Base-by-base conservation (phyloP, 2,888 invertebrate genomes). In the Petrophora chlorosata region DNA sequence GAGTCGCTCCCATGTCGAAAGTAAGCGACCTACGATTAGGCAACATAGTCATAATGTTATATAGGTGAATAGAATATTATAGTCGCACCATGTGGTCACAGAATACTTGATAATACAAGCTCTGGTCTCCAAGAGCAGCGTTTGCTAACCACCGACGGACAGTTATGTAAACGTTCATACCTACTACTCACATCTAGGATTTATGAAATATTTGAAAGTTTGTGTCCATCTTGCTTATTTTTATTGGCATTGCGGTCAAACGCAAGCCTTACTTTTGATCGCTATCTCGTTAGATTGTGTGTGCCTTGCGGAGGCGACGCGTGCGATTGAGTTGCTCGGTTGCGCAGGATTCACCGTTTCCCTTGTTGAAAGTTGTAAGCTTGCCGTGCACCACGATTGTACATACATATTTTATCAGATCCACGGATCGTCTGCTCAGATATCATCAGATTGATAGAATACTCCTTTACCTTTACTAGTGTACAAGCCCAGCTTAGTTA, bases 21-120 rank as follows among this genome's bases (percentile, higher is more conserved):
- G 82, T 75, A 74, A 73, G 71, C 80, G 82, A 85, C 82, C 83
- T 81, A 82, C 69, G 82, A 78, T 86, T 82, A 76, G 67, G 82
- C 79, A 87, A 87, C 67, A n/a, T n/a, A 54, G 22, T 22, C 22
- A 5, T 68, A 62, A 63, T 68, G 70, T 79, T 77, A 82, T 79
- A 76, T 80, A 74, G 76, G 77, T 79, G 75, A 70, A 68, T 69
- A n/a, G n/a, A n/a, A n/a, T n/a, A n/a, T n/a, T n/a, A 16, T 44
- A 35, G 14, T 10, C 17, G 12, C 38, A 8, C 30, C 12, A 38
- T 38, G n/a, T n/a, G n/a, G n/a, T n/a, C n/a, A n/a, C n/a, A n/a
- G n/a, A n/a, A n/a, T n/a, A n/a, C n/a, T n/a, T n/a, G n/a, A n/a
- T n/a, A n/a, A n/a, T n/a, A n/a, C n/a, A n/a, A n/a, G 26, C 17